A percentile compares a stretch with the other conserved stretches of the same genome.
Conservation (phyloP, 2,888 invertebrate genomes). For the Xestia rhomboidea region DNA sequence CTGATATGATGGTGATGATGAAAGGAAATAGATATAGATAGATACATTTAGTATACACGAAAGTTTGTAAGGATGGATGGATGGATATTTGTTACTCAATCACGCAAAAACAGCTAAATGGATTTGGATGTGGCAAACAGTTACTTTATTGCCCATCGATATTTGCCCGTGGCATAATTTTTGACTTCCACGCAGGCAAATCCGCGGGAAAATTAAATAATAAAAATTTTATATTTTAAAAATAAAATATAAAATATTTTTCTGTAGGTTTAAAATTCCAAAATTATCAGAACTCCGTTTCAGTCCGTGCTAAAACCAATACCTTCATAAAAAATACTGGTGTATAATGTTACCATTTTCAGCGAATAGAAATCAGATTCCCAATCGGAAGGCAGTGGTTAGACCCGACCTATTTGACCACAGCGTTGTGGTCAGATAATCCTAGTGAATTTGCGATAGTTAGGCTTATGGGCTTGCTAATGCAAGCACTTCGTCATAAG, state of each 20-base stretch:
- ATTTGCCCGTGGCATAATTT: neutral
- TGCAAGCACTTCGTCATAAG: slow-evolving; percentile 37
- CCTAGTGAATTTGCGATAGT: slow-evolving; percentile 41
- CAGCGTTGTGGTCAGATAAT: slow-evolving; percentile 49
- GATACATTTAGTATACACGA: too few relatives aligned
- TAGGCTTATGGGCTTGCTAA: slow-evolving; percentile 31
- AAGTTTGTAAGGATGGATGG: neutral
- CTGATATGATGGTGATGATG: too few relatives aligned
- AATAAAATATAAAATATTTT: too few relatives aligned
- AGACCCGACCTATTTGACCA: slow-evolving; percentile 28
- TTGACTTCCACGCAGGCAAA: neutral
- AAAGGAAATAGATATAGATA: neutral
- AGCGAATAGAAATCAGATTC: slow-evolving; percentile 17
- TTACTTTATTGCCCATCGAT: neutral
- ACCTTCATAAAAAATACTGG: neutral
- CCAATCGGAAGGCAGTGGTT: slow-evolving; percentile 54
- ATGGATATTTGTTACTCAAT: neutral
- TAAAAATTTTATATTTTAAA: too few relatives aligned
- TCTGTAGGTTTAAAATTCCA: neutral
- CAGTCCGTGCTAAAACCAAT: too few relatives aligned
- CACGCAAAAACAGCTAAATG: accelerated
- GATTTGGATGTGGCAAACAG: neutral
- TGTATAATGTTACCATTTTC: neutral
- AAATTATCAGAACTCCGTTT: neutral
- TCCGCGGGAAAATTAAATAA: too few relatives aligned